phyloP scores from a whole-genome alignment of 2,888 invertebrate genomes.

The Penaeus monodon region DNA sequence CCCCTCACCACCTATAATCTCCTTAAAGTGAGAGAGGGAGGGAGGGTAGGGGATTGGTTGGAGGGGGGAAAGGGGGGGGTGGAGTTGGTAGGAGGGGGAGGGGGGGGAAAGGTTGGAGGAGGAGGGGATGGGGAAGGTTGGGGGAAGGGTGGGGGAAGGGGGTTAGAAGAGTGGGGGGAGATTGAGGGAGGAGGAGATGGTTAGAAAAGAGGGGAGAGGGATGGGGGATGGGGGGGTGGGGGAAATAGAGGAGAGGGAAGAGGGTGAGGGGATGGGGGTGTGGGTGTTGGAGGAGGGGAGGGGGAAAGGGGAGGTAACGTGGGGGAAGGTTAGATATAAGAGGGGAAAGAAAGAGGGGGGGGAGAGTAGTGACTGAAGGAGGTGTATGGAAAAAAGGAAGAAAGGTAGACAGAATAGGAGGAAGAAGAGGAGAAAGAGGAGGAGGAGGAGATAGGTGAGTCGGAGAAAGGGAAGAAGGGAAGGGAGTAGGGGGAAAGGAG shows the following conservation, averaged over 20 bases:
- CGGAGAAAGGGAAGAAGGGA: not conserved
- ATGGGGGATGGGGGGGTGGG: too few relatives aligned
- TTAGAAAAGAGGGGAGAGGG: not conserved
- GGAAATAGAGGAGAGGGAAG: not conserved
- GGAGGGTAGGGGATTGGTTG: not conserved
- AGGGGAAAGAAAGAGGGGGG: not conserved
- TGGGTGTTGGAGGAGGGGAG: not conserved
- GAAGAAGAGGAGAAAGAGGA: not conserved
- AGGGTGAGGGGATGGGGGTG: not conserved
- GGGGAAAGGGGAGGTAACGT: too few relatives aligned
- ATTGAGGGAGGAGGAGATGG: not conserved
- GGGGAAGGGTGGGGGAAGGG: not conserved
- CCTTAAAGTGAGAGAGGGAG: not conserved
- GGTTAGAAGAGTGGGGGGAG: not conserved
- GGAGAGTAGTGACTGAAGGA: not conserved
- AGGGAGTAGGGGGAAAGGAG: not conserved
- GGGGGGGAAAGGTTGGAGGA: not conserved
- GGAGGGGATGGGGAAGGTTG: not conserved
- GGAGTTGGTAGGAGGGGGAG: not conserved
- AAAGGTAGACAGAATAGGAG: not conserved
- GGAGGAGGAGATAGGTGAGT: not conserved
- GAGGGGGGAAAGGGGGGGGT: not conserved
- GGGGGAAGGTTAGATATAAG: not conserved
- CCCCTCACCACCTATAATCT: slow-evolving; percentile 4
- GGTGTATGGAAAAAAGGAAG: not conserved